Percentiles rank a stretch among this genome's conserved stretches.
These are phyloP conservation scores for Cichlasoma orientale DNA, from an alignment of 2,797 vertebrate species.

Conservation along the genomic window DNA sequence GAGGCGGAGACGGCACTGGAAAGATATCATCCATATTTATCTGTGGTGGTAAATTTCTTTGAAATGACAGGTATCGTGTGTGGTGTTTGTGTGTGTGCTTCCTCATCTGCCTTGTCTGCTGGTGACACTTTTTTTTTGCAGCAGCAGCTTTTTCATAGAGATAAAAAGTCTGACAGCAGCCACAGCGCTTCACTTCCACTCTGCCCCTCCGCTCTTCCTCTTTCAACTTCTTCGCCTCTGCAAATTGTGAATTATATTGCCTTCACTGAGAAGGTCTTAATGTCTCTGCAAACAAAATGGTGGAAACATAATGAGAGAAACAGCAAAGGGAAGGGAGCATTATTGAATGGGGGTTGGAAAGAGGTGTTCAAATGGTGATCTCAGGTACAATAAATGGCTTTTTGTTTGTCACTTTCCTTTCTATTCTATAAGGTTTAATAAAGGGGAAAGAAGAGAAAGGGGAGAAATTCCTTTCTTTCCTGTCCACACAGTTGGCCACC, in stretches of 20 bases:
- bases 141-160: conserved; percentile 31
- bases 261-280: conserved; percentile 36
- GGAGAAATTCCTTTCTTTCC: conserved; percentile 42
- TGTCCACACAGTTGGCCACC: conserved; percentile 51
- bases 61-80: conserved; percentile 41
- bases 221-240: conserved; percentile 17
- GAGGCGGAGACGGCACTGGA: not conserved
- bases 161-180: conserved; percentile 39
- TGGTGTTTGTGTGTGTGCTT: conserved; percentile 2
- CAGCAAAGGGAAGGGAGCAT: not conserved
- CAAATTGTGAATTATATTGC: conserved; percentile 37
- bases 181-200: conserved; percentile 12
- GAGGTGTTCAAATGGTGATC: conserved; percentile 4
- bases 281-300: conserved; percentile 46
- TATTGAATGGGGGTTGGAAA: conserved; percentile 1
- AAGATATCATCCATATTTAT: conserved; percentile 47
- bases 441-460: conserved; percentile 17
- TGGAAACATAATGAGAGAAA: conserved; percentile 42
- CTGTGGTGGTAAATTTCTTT: conserved; percentile 19
- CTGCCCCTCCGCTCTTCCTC: not conserved
- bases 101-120: conserved; percentile 35
- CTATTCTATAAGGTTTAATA: conserved; percentile 9
- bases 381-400: conserved; percentile 1
- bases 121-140: conserved; percentile 26
- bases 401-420: conserved; percentile 7